Evolutionary conservation across 2,797 vertebrate genomes (phyloP).

Genomic region (Pantherophis vulpinus): DNA sequence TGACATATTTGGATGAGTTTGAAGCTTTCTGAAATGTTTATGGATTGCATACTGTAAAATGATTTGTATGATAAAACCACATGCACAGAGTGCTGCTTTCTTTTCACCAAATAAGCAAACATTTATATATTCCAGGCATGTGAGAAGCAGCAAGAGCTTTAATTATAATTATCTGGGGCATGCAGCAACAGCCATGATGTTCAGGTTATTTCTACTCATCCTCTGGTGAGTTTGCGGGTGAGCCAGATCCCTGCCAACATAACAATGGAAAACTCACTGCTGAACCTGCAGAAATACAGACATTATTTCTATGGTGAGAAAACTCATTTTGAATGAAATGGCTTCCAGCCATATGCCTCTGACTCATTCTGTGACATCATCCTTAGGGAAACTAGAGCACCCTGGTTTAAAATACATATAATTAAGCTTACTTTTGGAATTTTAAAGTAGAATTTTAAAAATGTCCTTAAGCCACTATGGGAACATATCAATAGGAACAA

Average conservation of each 20-base stretch:
- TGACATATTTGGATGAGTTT: not conserved
- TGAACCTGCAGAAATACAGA: not conserved
- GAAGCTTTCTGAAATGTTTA: not conserved
- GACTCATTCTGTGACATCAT: not conserved
- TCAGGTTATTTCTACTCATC: not conserved
- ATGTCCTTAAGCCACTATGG: not conserved
- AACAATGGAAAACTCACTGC: not conserved
- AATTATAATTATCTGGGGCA: constrained; percentile 19
- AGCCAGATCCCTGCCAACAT: not conserved
- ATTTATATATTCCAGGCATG: not conserved
- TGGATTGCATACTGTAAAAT: not conserved
- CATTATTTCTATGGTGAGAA: not conserved
- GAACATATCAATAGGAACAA: constrained; percentile 20
- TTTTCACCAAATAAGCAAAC: not conserved
- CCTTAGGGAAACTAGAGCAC: not conserved
- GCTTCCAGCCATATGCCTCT: not conserved
- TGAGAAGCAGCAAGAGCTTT: not conserved
- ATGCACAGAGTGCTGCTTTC: not conserved
- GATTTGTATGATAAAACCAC: not conserved
- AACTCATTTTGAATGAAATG: not conserved
- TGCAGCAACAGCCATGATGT: constrained; percentile 11
- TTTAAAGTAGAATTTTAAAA: constrained; percentile 14
- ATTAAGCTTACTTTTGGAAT: not conserved
- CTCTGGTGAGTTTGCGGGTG: not conserved
- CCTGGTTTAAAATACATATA: not conserved